A percentile compares a stretch with the other conserved stretches of the same genome.
phyloP scores from a whole-genome alignment of 2,797 vertebrate species.

The Phalanger gymnotis region DNA sequence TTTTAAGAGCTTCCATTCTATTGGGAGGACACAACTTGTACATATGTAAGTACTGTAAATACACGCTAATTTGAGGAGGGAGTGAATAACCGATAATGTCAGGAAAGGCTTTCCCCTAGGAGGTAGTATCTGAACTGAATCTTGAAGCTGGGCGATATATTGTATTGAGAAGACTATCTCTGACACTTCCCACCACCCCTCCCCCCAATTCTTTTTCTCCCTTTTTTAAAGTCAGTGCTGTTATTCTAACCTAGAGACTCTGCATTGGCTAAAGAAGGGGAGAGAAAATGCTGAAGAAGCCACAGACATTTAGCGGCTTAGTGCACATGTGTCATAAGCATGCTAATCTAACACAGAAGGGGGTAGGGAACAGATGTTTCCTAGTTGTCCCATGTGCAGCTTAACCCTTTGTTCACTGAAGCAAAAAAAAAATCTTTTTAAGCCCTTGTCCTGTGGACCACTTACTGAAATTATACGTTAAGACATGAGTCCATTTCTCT shows the following conservation, averaged over 20 bases:
- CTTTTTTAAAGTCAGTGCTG: neutral
- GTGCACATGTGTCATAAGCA: neutral
- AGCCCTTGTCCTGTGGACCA: neutral
- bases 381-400: neutral
- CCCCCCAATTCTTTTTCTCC: neutral
- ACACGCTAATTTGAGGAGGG: neutral
- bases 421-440: neutral
- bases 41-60: neutral
- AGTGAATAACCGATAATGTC: neutral
- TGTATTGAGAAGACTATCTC: neutral
- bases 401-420: neutral
- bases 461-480: neutral
- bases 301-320: neutral
- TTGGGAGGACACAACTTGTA: neutral
- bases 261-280: neutral
- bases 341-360: accelerated
- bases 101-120: neutral
- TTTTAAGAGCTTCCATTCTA: neutral
- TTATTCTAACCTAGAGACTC: neutral
- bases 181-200: neutral
- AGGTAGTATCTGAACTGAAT: neutral
- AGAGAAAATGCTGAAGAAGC: neutral
- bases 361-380: neutral
- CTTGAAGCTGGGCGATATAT: neutral
- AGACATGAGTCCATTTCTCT: neutral